Evolutionary conservation across 2,797 vertebrate species (phyloP).

Genomic region (Eupleurogrammus muticus): DNA sequence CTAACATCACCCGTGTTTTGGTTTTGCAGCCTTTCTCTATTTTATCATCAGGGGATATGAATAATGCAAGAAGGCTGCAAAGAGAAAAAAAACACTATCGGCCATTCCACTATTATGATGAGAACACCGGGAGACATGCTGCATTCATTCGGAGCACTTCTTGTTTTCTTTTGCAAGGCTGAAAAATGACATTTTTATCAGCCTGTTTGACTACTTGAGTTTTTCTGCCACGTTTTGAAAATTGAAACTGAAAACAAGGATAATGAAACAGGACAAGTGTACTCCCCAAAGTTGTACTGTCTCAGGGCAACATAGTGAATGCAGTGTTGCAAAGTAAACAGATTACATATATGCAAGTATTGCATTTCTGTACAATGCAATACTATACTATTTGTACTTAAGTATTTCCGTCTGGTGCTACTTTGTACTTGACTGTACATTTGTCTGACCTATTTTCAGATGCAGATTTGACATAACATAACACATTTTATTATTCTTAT

Average conservation of each 20-base stretch:
- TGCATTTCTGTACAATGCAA: too few species aligned
- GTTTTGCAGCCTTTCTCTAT: slow-evolving; percentile 42
- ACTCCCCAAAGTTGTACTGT: not conserved
- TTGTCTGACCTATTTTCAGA: too few species aligned
- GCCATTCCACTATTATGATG: slow-evolving; percentile 49
- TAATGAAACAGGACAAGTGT: slow-evolving; percentile 4
- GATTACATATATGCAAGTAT: too few species aligned
- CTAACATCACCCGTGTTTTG: slow-evolving; percentile 37
- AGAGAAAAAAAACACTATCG: slow-evolving; percentile 49
- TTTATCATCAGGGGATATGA: slow-evolving; percentile 61
- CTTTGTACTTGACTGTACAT: too few species aligned
- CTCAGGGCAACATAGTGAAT: not conserved
- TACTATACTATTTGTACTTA: too few species aligned
- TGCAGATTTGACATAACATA: too few species aligned
- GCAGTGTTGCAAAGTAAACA: too few species aligned
- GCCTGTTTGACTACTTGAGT: slow-evolving; percentile 28
- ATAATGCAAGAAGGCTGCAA: slow-evolving; percentile 54
- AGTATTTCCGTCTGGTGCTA: too few species aligned
- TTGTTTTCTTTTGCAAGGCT: slow-evolving; percentile 14
- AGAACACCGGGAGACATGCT: slow-evolving; percentile 45
- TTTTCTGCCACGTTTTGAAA: slow-evolving; percentile 12
- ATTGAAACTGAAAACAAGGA: slow-evolving; percentile 27
- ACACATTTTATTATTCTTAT: too few species aligned
- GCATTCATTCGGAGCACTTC: slow-evolving; percentile 43
- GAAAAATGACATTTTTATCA: slow-evolving; percentile 55